Conservation (phyloP, 2,797 vertebrate genomes). For the Calcarius lapponicus region DNA sequence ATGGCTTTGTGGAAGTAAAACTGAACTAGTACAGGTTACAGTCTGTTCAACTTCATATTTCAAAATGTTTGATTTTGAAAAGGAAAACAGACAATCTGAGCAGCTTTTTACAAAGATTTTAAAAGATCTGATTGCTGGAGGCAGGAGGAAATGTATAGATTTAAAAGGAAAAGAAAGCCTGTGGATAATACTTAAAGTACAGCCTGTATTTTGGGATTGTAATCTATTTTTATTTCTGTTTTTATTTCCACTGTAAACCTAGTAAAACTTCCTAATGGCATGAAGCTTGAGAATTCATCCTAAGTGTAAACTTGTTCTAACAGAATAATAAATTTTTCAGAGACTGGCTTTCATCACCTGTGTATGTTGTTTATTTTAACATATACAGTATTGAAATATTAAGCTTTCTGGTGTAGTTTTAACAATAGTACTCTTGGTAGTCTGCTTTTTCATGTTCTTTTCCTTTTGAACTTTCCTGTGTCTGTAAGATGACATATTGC, state of each 20-base stretch:
- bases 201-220: conserved; percentile 71
- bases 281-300: conserved; percentile 73
- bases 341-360: conserved; percentile 77
- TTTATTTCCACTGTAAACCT: conserved; percentile 76
- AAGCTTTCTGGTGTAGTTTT: conserved; percentile 64
- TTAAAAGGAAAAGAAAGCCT: neutral
- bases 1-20: neutral
- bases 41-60: neutral
- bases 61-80: conserved; percentile 26
- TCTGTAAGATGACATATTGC: conserved; percentile 37
- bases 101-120: neutral
- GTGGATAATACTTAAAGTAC: conserved; percentile 39
- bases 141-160: conserved; percentile 9
- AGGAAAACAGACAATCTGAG: neutral
- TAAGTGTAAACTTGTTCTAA: conserved; percentile 75
- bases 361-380: conserved; percentile 72
- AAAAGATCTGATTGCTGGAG: conserved; percentile 2
- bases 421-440: conserved; percentile 60
- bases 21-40: neutral
- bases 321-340: conserved; percentile 77
- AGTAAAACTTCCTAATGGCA: conserved; percentile 76
- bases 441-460: conserved; percentile 50
- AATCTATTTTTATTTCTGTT: conserved; percentile 80
- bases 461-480: conserved; percentile 54
- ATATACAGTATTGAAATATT: conserved; percentile 70